A percentile compares a stretch with the other conserved stretches of the same genome.
Conservation (phyloP, 2,113 vertebrate species). For the Bujurquina vittata region DNA sequence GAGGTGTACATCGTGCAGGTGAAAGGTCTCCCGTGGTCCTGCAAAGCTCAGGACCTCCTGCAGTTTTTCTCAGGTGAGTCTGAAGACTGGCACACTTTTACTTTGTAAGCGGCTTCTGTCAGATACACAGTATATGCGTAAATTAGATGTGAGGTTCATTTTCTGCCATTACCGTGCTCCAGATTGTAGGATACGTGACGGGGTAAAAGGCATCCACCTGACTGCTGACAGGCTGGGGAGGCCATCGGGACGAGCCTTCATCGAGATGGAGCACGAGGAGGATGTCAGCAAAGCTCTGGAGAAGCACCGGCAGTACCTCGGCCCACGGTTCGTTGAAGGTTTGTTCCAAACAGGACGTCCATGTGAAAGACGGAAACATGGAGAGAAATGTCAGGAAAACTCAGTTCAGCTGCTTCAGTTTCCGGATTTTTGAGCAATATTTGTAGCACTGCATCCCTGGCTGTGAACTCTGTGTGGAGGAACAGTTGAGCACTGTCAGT, state of each 20-base stretch:
- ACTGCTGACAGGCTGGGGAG: slow-evolving; percentile 84
- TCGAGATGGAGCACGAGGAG: slow-evolving; percentile 89
- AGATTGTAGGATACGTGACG: slow-evolving; percentile 90
- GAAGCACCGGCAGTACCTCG: slow-evolving; percentile 90
- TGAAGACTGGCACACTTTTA: not conserved
- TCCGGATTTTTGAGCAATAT: too few relatives aligned
- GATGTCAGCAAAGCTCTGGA: slow-evolving; percentile 91
- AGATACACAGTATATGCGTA: not conserved
- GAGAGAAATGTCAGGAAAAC: not conserved
- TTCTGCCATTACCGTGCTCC: not conserved
- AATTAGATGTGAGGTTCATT: fast-evolving
- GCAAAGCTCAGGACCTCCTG: slow-evolving; percentile 87
- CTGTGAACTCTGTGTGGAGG: not conserved
- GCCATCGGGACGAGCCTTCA: slow-evolving; percentile 87
- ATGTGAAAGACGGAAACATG: not conserved
- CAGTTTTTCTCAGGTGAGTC: slow-evolving; percentile 91
- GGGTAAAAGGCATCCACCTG: slow-evolving; percentile 88
- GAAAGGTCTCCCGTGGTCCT: slow-evolving; percentile 89
- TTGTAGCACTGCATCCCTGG: not conserved
- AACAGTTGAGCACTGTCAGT: not conserved
- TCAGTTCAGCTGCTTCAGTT: not conserved
- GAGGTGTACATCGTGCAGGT: slow-evolving; percentile 87
- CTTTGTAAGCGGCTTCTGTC: fast-evolving
- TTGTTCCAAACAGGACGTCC: not conserved
- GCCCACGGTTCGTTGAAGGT: slow-evolving; percentile 94